Evolutionary conservation across 2,113 vertebrate genomes (phyloP).

Genomic region (Kryptolebias marmoratus): DNA sequence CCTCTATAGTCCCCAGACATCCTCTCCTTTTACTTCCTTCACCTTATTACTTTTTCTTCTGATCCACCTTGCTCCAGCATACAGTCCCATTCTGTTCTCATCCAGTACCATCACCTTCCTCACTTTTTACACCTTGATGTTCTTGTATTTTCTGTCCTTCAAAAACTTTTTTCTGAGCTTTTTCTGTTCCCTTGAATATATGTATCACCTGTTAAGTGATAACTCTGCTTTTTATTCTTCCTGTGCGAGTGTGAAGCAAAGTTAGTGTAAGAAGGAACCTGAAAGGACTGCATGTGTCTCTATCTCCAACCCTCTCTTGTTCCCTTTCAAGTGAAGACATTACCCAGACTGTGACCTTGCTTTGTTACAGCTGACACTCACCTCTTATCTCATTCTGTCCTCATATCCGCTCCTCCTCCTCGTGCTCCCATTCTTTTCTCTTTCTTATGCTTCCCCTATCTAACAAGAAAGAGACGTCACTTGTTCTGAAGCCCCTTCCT

Average conservation of each 20-base stretch:
- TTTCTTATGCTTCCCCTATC: conserved; percentile 42
- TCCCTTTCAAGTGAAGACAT: conserved; percentile 74
- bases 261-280: conserved; percentile 8
- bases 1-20: not conserved
- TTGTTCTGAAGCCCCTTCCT: conserved; percentile 55
- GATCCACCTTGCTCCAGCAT: no score
- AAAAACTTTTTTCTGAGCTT: not conserved
- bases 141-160: not conserved
- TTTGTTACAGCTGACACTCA: conserved; percentile 75
- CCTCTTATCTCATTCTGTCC: conserved; percentile 71
- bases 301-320: conserved; percentile 66
- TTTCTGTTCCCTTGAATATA: not conserved
- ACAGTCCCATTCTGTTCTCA: not conserved
- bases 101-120: not conserved
- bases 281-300: conserved; percentile 42
- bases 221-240: conserved; percentile 24
- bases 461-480: conserved; percentile 70
- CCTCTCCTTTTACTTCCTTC: not conserved
- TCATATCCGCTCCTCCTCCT: conserved; percentile 64
- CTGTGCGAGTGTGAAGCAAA: conserved; percentile 25
- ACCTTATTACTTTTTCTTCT: not conserved
- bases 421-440: conserved; percentile 44
- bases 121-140: not conserved
- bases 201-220: conserved; percentile 22
- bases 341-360: conserved; percentile 73